phyloP scores from a whole-genome alignment of 1,140 invertebrate genomes.

The Portunus trituberculatus region DNA sequence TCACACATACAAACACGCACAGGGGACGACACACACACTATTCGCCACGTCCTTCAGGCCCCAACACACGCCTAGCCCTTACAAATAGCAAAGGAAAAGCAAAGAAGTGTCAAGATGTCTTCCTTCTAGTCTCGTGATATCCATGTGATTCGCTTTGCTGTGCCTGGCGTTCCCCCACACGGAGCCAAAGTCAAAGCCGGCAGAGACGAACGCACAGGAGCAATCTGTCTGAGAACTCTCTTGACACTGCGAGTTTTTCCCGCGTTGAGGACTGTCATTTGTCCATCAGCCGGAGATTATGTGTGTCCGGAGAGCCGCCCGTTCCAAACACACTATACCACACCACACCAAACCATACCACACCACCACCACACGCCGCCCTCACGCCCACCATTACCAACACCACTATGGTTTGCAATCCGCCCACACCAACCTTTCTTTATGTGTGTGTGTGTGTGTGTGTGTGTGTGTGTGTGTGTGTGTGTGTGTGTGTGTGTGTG shows the following conservation, averaged over 20 bases:
- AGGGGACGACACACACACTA: neutral
- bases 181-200: slow-evolving; percentile 27
- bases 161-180: too few species aligned
- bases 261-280: slow-evolving; percentile 71
- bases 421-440: too few species aligned
- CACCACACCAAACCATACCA: neutral
- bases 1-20: neutral
- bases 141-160: neutral
- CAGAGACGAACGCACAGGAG: slow-evolving; percentile 53
- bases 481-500: too few species aligned
- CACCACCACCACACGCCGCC: neutral
- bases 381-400: neutral
- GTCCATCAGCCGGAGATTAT: slow-evolving; percentile 71
- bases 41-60: neutral
- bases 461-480: too few species aligned
- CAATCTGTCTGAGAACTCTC: slow-evolving; percentile 73
- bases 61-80: neutral
- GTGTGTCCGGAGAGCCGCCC: slow-evolving; percentile 61
- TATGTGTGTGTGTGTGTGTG: too few species aligned
- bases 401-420: neutral
- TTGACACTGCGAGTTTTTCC: slow-evolving; percentile 72
- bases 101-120: neutral
- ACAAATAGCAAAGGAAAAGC: neutral
- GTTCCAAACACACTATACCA: neutral
- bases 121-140: neutral